Evolutionary conservation across 2,797 vertebrate genomes (phyloP).

Genomic region (Setipinna tenuifilis): DNA sequence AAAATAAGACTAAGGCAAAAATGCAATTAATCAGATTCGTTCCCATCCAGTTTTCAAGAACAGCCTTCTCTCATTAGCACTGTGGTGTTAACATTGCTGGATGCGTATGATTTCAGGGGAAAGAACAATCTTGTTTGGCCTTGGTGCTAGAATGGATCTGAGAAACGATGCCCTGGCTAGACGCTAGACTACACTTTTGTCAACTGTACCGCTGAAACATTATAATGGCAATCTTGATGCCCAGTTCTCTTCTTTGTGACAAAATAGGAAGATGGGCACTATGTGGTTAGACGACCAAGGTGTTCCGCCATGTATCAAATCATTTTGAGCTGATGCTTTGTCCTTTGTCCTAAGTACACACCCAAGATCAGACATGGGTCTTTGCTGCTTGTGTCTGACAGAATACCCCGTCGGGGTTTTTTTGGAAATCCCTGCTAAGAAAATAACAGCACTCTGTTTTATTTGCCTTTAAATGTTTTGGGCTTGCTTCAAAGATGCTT

Average conservation of each 20-base stretch:
- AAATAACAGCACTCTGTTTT: neutral
- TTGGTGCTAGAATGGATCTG: neutral
- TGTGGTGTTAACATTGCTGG: neutral
- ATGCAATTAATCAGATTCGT: neutral
- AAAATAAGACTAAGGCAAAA: neutral
- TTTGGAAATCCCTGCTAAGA: neutral
- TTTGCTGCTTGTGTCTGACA: neutral
- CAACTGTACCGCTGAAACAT: neutral
- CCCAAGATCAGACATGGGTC: neutral
- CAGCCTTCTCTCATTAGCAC: neutral
- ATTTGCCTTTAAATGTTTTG: constrained; percentile 9
- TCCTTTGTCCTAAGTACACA: neutral
- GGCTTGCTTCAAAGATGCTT: neutral
- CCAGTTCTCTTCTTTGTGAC: neutral
- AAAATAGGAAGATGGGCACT: neutral
- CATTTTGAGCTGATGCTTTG: neutral
- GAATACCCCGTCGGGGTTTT: neutral
- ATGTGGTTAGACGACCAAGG: neutral
- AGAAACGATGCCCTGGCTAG: neutral
- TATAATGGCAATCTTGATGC: neutral
- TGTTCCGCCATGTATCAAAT: neutral
- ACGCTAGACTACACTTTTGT: neutral
- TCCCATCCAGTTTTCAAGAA: constrained; percentile 1
- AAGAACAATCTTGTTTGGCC: neutral
- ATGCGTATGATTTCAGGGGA: neutral